Conservation (phyloP, 2,797 vertebrate species). For the Schizopygopsis pylzovi region DNA sequence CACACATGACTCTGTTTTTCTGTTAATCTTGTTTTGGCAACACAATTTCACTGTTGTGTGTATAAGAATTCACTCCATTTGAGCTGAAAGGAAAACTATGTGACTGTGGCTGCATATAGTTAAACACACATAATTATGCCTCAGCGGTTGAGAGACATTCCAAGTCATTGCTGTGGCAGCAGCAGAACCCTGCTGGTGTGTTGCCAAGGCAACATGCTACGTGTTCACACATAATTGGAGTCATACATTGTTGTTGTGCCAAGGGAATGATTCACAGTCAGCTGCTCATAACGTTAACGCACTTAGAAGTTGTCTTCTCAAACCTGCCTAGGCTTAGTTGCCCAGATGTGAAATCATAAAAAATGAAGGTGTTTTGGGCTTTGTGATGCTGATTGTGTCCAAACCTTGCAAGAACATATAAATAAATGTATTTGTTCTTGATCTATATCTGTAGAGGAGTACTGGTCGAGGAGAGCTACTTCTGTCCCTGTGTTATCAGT, state of each 20-base stretch:
- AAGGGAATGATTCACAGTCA: slow-evolving; percentile 44
- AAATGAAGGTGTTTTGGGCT: no score
- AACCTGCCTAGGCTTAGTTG: neutral
- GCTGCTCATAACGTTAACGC: slow-evolving; percentile 19
- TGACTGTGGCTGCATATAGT: slow-evolving; percentile 41
- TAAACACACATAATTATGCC: slow-evolving; percentile 47
- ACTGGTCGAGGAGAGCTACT: slow-evolving; percentile 91
- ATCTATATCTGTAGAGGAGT: slow-evolving; percentile 82
- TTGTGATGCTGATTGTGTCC: neutral
- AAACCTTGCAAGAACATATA: neutral
- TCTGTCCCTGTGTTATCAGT: slow-evolving; percentile 97
- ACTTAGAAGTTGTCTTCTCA: neutral
- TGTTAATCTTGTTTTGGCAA: slow-evolving; percentile 38
- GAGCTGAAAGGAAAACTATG: slow-evolving; percentile 35
- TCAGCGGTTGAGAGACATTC: slow-evolving; percentile 36
- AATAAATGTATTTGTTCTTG: neutral
- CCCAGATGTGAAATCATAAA: no score
- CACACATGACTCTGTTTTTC: neutral
- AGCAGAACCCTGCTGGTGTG: slow-evolving; percentile 46
- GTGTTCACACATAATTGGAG: slow-evolving; percentile 49
- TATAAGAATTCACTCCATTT: slow-evolving; percentile 43
- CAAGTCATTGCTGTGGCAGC: slow-evolving; percentile 47
- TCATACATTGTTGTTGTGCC: slow-evolving; percentile 31
- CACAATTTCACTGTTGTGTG: slow-evolving; percentile 30
- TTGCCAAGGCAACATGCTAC: slow-evolving; percentile 53